Conservation (phyloP, 2,113 vertebrate species). For the Noturus placidus region DNA sequence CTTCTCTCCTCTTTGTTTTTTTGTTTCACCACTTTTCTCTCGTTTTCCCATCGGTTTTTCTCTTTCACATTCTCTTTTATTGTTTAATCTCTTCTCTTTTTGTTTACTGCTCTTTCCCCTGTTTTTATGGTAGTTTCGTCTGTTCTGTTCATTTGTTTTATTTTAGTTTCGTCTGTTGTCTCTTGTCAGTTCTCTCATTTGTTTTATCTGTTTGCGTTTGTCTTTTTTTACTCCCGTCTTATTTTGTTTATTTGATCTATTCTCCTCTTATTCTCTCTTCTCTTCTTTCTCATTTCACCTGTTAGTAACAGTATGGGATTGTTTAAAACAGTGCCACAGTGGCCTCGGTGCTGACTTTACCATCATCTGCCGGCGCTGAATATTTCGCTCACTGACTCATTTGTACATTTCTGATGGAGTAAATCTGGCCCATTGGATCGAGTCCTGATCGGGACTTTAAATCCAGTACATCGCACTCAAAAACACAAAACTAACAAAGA, state of each 20-base stretch:
- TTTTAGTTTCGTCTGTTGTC: not conserved
- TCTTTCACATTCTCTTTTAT: not conserved
- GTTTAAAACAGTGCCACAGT: not conserved
- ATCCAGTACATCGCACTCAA: not conserved
- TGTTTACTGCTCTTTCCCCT: too few species aligned
- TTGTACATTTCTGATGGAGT: not conserved
- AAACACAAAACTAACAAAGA: not conserved
- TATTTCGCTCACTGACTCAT: not conserved
- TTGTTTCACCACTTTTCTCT: not conserved
- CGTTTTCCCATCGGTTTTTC: not conserved
- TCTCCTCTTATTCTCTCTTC: not conserved
- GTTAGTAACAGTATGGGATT: not conserved
- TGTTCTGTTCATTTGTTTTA: not conserved
- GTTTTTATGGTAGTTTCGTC: not conserved
- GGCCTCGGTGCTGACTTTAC: not conserved
- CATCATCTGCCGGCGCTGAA: not conserved
- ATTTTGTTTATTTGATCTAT: not conserved
- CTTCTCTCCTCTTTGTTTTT: not conserved
- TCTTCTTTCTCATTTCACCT: not conserved
- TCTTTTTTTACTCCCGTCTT: not conserved
- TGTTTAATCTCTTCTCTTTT: not conserved
- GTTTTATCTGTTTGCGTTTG: not conserved
- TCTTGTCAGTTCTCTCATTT: not conserved
- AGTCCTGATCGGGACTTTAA: constrained; percentile 3
- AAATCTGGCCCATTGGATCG: not conserved